Percentiles rank a stretch among this genome's conserved stretches.
phyloP scores from a whole-genome alignment of 1,140 invertebrate genomes.

The Drosophila guanche region DNA sequence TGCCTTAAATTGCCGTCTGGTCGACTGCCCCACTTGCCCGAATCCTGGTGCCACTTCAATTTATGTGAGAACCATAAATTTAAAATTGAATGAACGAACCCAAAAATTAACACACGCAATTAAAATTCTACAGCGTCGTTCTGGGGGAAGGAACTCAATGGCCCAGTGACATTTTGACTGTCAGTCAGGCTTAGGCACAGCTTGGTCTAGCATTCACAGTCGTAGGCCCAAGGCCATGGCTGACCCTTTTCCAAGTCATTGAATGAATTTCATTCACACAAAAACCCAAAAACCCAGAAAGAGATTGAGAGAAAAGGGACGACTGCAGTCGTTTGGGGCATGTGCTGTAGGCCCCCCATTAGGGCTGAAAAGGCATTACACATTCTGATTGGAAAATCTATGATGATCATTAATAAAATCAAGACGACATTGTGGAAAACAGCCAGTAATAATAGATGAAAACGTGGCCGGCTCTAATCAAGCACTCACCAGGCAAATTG shows the following conservation, averaged over 20 bases:
- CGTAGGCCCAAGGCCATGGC: conserved; percentile 24
- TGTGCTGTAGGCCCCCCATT: conserved; percentile 21
- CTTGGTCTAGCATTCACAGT: conserved; percentile 6
- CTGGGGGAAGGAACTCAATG: conserved; percentile 42
- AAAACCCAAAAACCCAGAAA: conserved; percentile 5
- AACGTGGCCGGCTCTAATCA: conserved; percentile 54
- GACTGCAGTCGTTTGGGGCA: background rate
- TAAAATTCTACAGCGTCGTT: conserved; percentile 63
- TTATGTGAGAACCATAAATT: conserved; percentile 74
- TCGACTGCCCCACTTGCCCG: background rate
- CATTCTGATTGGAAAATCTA: conserved; percentile 74
- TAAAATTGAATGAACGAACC: conserved; percentile 51
- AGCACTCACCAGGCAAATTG: conserved; percentile 43
- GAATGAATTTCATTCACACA: conserved; percentile 55
- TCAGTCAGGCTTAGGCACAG: conserved; percentile 3
- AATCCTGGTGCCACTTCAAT: conserved; percentile 38
- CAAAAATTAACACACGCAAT: conserved; percentile 77
- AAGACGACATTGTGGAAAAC: conserved; percentile 54
- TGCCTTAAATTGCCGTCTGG: conserved; percentile 40
- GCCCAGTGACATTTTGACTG: conserved; percentile 40
- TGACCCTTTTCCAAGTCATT: conserved; percentile 78
- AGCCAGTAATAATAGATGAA: conserved; percentile 64
- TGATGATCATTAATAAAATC: conserved; percentile 77
- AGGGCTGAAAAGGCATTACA: conserved; percentile 57
- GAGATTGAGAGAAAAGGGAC: conserved; percentile 25